These are phyloP conservation scores for Distichodus sexfasciatus DNA, from an alignment of 2,797 vertebrate genomes.

Conservation along the genomic window DNA sequence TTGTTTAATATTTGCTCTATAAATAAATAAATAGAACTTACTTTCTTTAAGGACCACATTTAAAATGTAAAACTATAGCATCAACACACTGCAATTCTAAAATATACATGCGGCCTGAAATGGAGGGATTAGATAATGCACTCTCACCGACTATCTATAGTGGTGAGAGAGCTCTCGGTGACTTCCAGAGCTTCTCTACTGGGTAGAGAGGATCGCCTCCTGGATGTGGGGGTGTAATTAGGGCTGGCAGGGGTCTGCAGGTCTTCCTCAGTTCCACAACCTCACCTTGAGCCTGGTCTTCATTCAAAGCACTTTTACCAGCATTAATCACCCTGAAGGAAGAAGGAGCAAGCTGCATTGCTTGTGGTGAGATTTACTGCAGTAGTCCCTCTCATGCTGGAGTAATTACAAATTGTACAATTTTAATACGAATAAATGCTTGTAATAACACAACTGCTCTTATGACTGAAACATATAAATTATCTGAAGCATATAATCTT, in stretches of 20 bases:
- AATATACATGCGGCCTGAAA: background rate
- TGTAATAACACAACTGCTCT: too few relatives aligned
- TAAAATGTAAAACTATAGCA: background rate
- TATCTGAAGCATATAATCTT: too few relatives aligned
- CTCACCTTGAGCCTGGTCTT: constrained; percentile 97
- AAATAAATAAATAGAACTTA: too few relatives aligned
- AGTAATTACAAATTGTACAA: too few relatives aligned
- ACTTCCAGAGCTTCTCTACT: constrained; percentile 86
- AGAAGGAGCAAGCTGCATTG: background rate
- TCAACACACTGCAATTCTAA: background rate
- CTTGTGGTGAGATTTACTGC: background rate
- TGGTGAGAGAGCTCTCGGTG: constrained; percentile 60
- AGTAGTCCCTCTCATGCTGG: background rate
- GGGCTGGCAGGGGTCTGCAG: constrained; percentile 72
- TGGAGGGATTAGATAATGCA: constrained; percentile 11
- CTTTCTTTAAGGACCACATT: background rate
- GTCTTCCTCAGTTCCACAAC: constrained; percentile 86
- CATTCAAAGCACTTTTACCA: constrained; percentile 94
- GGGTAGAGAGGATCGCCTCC: constrained; percentile 89
- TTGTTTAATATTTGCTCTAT: too few relatives aligned
- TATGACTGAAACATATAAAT: too few relatives aligned
- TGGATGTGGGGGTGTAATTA: constrained; percentile 75
- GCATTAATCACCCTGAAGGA: constrained; percentile 91
- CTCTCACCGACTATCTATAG: constrained; percentile 76
- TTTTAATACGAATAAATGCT: too few relatives aligned